A percentile compares a stretch with the other conserved stretches of the same genome.
phyloP scores from a whole-genome alignment of 2,888 invertebrate genomes.

The Drosophila helvetica region DNA sequence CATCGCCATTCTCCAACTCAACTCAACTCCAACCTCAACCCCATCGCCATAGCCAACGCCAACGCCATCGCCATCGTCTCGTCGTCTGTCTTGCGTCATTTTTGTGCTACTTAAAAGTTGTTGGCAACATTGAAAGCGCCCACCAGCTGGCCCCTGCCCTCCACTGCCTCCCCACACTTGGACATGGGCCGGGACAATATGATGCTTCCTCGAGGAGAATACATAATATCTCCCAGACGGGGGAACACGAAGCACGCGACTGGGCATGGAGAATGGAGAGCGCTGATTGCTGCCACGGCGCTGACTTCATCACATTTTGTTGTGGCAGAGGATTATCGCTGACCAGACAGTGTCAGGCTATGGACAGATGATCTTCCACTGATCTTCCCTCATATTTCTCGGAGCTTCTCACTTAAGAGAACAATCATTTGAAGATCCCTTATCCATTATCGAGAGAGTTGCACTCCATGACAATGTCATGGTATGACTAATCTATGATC shows the following conservation, averaged over 20 bases:
- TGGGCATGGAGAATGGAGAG: not conserved
- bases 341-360: not conserved
- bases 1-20: not conserved
- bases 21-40: not conserved
- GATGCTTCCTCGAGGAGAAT: conserved; percentile 50
- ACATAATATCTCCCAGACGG: conserved; percentile 23
- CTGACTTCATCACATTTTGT: not conserved
- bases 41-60: conserved; percentile 5
- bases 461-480: too few relatives aligned
- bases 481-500: too few relatives aligned
- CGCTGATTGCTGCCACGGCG: too few relatives aligned
- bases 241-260: not conserved
- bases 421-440: too few relatives aligned
- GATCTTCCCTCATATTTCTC: too few relatives aligned
- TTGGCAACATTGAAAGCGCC: conserved; percentile 61
- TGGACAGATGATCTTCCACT: too few relatives aligned
- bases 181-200: conserved; percentile 37
- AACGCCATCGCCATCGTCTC: conserved; percentile 19
- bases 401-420: too few relatives aligned
- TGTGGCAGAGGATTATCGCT: not conserved
- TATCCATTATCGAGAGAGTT: too few relatives aligned
- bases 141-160: conserved; percentile 24
- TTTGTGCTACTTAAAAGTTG: conserved; percentile 76
- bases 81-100: conserved; percentile 53
- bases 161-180: conserved; percentile 12